These are phyloP conservation scores for Camelus dromedarius DNA, from an alignment of 2,113 vertebrate genomes.

Conservation along the genomic window DNA sequence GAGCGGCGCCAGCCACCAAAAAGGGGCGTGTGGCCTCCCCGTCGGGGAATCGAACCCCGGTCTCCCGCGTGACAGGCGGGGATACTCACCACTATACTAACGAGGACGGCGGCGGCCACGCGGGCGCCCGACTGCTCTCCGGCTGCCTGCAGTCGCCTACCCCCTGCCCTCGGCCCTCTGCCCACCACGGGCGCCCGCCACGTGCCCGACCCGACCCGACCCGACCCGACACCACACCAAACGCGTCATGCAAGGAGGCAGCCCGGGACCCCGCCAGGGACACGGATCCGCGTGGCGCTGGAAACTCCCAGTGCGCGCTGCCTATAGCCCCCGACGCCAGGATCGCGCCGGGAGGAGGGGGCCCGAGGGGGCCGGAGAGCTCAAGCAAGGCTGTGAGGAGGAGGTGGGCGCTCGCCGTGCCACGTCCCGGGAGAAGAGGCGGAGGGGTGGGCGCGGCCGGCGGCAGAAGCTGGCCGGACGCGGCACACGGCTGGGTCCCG, in stretches of 20 bases:
- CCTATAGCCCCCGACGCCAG: not conserved
- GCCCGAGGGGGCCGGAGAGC: no score
- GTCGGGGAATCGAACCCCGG: conserved; percentile 84
- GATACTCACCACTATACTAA: conserved; percentile 84
- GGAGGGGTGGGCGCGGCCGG: no score
- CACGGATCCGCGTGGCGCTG: not conserved
- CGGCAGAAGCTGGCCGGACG: no score
- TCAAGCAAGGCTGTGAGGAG: no score
- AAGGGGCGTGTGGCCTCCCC: conserved; percentile 52
- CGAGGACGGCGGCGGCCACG: conserved; percentile 17
- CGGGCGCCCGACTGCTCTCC: not conserved
- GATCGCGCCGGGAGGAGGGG: no score
- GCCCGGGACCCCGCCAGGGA: no score
- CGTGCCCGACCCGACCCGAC: no score
- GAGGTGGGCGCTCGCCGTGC: no score
- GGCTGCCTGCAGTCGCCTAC: not conserved
- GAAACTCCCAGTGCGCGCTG: no score
- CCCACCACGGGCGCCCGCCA: not conserved
- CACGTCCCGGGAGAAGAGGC: no score
- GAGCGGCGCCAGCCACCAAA: not conserved
- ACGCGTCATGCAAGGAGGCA: not conserved
- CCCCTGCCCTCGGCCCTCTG: not conserved
- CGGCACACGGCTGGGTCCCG: no score
- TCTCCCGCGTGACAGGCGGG: conserved; percentile 84
- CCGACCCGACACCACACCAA: no score